A percentile compares a stretch with the other conserved stretches of the same genome.
Evolutionary conservation across 2,797 vertebrate species (phyloP).

Genomic region (Dryobates pubescens): DNA sequence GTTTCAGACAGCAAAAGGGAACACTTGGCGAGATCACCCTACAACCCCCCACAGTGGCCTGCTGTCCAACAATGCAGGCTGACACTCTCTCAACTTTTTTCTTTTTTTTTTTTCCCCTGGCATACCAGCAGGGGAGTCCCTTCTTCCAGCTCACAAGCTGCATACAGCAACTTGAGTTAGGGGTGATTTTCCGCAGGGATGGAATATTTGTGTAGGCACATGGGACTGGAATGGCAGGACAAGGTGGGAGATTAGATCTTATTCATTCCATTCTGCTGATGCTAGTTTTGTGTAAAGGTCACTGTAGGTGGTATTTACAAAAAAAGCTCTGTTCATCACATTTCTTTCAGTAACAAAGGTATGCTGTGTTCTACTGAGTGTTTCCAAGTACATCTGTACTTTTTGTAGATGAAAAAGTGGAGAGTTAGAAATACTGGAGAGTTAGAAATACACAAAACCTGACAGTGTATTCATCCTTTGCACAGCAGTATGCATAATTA

Average conservation of each 20-base stretch:
- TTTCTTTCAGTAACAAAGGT: slow-evolving; percentile 28
- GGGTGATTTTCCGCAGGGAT: background rate
- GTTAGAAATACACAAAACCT: background rate
- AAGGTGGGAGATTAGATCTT: slow-evolving; percentile 26
- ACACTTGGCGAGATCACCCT: background rate
- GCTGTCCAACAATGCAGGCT: background rate
- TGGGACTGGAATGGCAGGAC: slow-evolving; percentile 1
- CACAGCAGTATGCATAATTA: background rate
- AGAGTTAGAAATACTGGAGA: background rate
- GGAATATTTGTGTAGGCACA: background rate
- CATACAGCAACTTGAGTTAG: background rate
- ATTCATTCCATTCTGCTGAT: slow-evolving; percentile 57
- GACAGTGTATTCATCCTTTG: background rate
- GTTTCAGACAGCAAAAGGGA: background rate
- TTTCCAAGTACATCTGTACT: background rate
- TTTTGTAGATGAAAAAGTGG: background rate
- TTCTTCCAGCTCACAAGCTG: background rate
- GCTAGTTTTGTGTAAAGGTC: slow-evolving; percentile 17
- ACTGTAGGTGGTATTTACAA: slow-evolving; percentile 52
- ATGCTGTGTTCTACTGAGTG: background rate
- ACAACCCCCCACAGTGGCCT: background rate
- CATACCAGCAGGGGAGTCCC: background rate
- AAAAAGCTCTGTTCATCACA: slow-evolving; percentile 7
- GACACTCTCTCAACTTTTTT: background rate
- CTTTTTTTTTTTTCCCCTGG: background rate